phyloP scores from a whole-genome alignment of 2,888 invertebrate genomes.

The Anarsia innoxiella region DNA sequence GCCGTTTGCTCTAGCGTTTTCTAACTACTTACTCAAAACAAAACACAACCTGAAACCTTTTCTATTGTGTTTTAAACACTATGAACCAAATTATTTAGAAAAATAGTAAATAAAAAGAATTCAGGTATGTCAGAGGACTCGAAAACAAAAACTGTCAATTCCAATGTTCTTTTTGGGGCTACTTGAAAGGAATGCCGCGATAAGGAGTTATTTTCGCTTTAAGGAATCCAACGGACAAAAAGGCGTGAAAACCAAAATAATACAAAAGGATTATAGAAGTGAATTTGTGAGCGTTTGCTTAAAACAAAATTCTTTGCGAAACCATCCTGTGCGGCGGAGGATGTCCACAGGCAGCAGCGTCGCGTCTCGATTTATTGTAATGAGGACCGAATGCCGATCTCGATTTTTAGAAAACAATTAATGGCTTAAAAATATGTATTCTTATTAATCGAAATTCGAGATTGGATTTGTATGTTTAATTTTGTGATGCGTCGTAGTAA shows the following conservation, averaged over 20 bases:
- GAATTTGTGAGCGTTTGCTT: constrained; percentile 74
- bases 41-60: no score
- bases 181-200: constrained; percentile 71
- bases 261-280: constrained; percentile 70
- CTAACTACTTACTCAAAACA: no score
- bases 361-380: constrained; percentile 75
- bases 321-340: constrained; percentile 76
- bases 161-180: constrained; percentile 59
- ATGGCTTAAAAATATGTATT: no score
- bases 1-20: no score
- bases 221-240: constrained; percentile 69
- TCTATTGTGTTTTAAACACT: no score
- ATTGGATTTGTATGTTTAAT: no score
- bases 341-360: constrained; percentile 50
- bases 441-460: no score
- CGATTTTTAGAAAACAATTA: constrained; percentile 62
- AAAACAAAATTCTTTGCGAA: constrained; percentile 72
- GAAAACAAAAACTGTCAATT: constrained; percentile 55
- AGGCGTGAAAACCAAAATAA: constrained; percentile 75
- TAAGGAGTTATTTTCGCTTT: constrained; percentile 73
- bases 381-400: constrained; percentile 57
- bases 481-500: no score
- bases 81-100: neutral
- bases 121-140: constrained; percentile 55
- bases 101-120: neutral